Conservation (phyloP, 2,113 vertebrate species). For the Nothoprocta perdicaria region DNA sequence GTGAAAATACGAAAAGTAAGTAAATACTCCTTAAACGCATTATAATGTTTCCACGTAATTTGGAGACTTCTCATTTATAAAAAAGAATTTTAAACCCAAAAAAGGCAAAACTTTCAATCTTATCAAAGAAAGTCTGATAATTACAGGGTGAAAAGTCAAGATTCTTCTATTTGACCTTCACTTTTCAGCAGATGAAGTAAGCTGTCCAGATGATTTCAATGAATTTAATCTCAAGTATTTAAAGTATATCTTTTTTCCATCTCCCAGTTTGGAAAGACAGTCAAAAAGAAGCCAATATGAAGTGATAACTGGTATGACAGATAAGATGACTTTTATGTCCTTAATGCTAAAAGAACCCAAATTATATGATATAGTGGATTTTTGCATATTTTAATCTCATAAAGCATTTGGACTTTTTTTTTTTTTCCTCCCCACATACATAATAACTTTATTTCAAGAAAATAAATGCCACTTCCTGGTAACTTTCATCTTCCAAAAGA, state of each 20-base stretch:
- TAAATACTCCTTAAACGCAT: not conserved
- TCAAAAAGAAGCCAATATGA: not conserved
- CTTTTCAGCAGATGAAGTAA: not conserved
- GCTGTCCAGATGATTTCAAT: not conserved
- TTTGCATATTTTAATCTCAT: not conserved
- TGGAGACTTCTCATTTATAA: not conserved
- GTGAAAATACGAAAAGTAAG: not conserved
- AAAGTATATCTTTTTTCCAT: not conserved
- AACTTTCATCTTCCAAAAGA: not conserved
- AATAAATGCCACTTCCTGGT: not conserved
- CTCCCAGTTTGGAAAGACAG: not conserved
- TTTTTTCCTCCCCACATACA: not conserved
- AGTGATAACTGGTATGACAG: not conserved
- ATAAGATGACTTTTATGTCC: not conserved
- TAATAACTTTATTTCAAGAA: not conserved
- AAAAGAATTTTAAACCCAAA: not conserved
- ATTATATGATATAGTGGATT: not conserved
- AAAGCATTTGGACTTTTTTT: not conserved
- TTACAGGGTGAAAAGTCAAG: not conserved
- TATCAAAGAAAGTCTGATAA: not conserved
- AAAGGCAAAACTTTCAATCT: not conserved
- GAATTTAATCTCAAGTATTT: not conserved
- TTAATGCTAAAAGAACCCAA: not conserved
- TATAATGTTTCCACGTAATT: not conserved
- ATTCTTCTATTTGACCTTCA: not conserved